These are phyloP conservation scores for Triplophysa tibetana DNA, from an alignment of 2,113 vertebrate species.

Conservation along the genomic window DNA sequence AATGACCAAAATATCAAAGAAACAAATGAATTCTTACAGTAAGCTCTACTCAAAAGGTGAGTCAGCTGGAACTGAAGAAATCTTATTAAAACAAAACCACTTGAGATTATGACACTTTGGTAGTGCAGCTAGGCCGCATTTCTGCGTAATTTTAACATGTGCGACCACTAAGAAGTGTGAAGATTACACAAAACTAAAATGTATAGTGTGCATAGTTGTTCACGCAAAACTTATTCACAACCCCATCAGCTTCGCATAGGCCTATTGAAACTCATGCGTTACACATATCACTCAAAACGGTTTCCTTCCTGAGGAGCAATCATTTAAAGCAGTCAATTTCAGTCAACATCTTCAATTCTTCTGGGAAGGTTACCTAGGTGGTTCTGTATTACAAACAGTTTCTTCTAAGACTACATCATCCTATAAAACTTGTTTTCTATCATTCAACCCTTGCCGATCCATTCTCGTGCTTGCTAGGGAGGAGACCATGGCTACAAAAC, in stretches of 20 bases:
- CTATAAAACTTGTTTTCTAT: conserved; percentile 1
- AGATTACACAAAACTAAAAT: neutral
- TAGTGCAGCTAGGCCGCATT: no score
- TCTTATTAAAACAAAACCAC: neutral
- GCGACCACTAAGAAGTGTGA: neutral
- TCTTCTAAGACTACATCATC: conserved; percentile 24
- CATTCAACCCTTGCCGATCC: neutral
- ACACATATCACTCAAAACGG: neutral
- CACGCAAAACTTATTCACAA: neutral
- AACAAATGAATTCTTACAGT: neutral
- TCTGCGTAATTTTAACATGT: neutral
- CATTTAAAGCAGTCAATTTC: neutral
- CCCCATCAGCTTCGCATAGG: neutral
- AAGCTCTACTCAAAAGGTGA: neutral
- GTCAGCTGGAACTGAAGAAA: neutral
- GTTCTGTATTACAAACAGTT: conserved; percentile 6
- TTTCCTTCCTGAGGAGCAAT: conserved; percentile 8
- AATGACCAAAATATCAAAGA: no score
- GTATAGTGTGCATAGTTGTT: neutral
- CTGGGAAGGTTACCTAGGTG: neutral
- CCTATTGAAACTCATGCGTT: neutral
- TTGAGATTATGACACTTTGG: no score
- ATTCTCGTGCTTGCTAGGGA: neutral
- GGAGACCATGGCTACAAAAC: neutral
- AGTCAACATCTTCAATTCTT: neutral